These are phyloP conservation scores for Meda fulgida DNA, from an alignment of 2,797 vertebrate genomes.

Conservation along the genomic window DNA sequence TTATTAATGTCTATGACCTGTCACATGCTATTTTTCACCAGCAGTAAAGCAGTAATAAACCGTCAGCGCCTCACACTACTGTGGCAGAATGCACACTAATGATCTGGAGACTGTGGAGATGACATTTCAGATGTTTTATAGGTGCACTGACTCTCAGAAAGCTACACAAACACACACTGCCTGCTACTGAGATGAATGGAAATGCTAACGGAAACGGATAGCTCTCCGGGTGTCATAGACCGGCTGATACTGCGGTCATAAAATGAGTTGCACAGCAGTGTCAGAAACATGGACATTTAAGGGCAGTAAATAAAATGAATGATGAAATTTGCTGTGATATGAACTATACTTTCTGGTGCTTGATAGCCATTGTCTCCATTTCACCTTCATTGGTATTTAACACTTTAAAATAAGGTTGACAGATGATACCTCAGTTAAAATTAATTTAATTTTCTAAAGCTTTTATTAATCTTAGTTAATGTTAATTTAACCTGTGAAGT, in stretches of 20 bases:
- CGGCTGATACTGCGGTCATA: neutral
- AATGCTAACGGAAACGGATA: neutral
- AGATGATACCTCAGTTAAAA: neutral
- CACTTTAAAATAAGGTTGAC: neutral
- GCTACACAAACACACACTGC: neutral
- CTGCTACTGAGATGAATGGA: slow-evolving; percentile 1
- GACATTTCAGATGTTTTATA: slow-evolving; percentile 11
- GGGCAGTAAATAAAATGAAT: neutral
- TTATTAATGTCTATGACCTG: neutral
- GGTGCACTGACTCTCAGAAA: neutral
- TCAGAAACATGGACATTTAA: neutral
- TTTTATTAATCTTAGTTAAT: neutral
- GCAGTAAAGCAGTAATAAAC: neutral
- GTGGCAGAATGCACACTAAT: slow-evolving; percentile 8
- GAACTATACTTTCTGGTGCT: neutral
- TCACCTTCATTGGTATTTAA: neutral
- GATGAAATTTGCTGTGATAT: neutral
- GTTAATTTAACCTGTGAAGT: neutral
- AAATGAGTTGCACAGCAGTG: no score
- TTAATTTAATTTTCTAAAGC: neutral
- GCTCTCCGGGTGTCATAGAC: neutral
- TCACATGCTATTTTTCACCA: neutral
- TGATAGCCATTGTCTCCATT: neutral
- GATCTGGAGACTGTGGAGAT: slow-evolving; percentile 9
- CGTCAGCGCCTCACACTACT: neutral